Evolutionary conservation across 2,888 invertebrate genomes (phyloP), one percentile per base, ranked within the genome.

Genomic region (Andrena dorsata): DNA sequence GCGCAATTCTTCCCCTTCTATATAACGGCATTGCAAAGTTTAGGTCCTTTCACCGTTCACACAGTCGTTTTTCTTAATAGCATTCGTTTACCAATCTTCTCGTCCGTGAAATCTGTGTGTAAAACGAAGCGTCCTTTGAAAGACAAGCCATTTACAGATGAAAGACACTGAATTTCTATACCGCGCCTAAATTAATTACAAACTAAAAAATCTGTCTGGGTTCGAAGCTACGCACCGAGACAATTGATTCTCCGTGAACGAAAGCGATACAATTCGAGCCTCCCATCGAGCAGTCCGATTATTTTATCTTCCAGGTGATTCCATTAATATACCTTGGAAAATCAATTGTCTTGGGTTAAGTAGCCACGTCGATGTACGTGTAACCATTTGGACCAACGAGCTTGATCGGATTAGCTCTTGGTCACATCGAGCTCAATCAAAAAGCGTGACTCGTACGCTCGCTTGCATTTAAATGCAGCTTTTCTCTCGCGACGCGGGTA

Each of bases 301-400:
- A 63, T 53, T 63, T 30, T 23, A 68, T 8, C 13, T 20, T 56
- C 65, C 35, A 3, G 64, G 35, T 28, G 41, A 70, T 30, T 16
- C 2, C 56, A 51, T n/a, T 41, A n/a, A n/a, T 16, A 10, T 13
- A 41, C 10, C 61, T n/a, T 75, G 64, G 71, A 87, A 71, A 78
- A 80, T 85, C 83, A 73, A 65, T 87, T 85, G 75, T 75, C 81
- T 30, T 51, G 26, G 85, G 66, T 23, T 41, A 58, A 58, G 69
- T 72, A 68, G 47, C 64, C 82, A 83, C 83, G 86, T 88, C 80
- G 47, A 84, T 64, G 85, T 88, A 83, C 83, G 87, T 90, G 87
- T 73, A 84, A 83, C 83, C 80, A 84, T 84, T 85, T 82, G 71
- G 75, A 76, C 87, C 89, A 86, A 83, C 85, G 88, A 90, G 90